Percentiles rank a stretch among this genome's conserved stretches.
Conservation (phyloP, 2,797 vertebrate genomes). For the Fringilla coelebs region DNA sequence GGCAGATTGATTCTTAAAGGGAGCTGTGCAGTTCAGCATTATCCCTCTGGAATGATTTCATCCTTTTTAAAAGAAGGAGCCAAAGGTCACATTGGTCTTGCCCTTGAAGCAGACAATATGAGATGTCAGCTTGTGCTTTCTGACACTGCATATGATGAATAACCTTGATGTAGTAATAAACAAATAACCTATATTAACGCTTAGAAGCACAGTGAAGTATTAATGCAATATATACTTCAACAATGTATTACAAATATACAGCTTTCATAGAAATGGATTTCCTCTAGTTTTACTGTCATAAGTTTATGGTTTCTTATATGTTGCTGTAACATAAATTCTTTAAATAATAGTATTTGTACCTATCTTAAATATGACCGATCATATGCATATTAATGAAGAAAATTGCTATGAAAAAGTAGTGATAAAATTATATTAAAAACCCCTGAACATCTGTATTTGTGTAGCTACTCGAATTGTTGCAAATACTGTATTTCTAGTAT, state of each 20-base stretch:
- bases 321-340: not conserved
- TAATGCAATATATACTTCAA: conserved; percentile 4
- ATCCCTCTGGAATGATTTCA: conserved; percentile 60
- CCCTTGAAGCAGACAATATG: conserved; percentile 70
- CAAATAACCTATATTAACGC: conserved; percentile 59
- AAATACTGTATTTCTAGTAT: not conserved
- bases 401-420: not conserved
- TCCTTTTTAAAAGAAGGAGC: conserved; percentile 64
- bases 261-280: conserved; percentile 7
- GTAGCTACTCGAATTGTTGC: not conserved
- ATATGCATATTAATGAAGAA: not conserved
- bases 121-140: conserved; percentile 71
- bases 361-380: not conserved
- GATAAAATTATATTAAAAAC: not conserved
- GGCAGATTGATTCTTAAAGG: conserved; percentile 49
- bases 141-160: conserved; percentile 69
- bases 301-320: conserved; percentile 10
- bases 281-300: not conserved
- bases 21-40: conserved; percentile 29
- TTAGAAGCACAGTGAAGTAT: conserved; percentile 4
- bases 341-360: not conserved
- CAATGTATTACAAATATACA: not conserved
- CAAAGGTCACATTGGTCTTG: conserved; percentile 71
- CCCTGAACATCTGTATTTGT: not conserved
- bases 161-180: conserved; percentile 67